phyloP scores from a whole-genome alignment of 2,113 vertebrate species.

The Vireo altiloquus region DNA sequence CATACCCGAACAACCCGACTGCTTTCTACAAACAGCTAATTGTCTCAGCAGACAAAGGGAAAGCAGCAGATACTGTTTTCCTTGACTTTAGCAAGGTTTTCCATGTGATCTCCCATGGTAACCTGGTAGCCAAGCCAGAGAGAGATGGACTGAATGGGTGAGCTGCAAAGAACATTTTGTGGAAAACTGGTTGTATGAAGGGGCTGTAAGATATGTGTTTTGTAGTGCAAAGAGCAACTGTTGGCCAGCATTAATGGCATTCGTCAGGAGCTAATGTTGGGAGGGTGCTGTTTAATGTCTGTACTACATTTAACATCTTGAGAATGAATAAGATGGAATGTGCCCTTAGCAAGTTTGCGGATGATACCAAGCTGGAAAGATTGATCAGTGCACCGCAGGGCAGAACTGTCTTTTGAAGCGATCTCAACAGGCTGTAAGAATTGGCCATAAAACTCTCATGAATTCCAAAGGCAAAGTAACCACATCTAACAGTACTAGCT shows the following conservation, averaged over 20 bases:
- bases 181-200: not conserved
- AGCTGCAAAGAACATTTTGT: not conserved
- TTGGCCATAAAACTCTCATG: not conserved
- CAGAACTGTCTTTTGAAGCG: not conserved
- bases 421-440: not conserved
- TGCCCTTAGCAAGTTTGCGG: not conserved
- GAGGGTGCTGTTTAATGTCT: not conserved
- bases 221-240: not conserved
- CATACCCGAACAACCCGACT: not conserved
- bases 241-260: not conserved
- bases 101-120: rapidly evolving
- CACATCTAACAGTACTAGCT: not conserved
- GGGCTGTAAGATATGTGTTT: not conserved
- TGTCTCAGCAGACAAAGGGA: not conserved
- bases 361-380: not conserved
- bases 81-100: not conserved
- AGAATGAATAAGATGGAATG: not conserved
- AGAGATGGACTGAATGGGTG: not conserved
- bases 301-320: not conserved
- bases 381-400: not conserved
- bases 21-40: not conserved
- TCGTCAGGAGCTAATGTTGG: not conserved
- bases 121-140: not conserved
- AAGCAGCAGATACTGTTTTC: not conserved
- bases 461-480: not conserved